phyloP scores from a whole-genome alignment of 92 coral and sea anemone genomes.

The Porites rus region DNA sequence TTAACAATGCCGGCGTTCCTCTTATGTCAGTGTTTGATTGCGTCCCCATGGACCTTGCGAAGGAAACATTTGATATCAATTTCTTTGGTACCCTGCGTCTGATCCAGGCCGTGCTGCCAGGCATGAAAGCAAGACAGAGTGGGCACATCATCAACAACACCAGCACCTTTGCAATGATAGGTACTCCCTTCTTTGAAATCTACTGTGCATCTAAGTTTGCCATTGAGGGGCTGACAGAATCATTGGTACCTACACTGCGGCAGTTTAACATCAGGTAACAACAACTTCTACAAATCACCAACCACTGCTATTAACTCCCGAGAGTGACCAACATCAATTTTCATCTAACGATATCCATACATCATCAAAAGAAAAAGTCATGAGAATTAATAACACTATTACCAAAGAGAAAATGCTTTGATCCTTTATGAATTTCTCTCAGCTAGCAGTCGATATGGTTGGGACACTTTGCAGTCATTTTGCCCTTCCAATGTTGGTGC shows the following conservation, averaged over 20 bases:
- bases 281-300: neutral
- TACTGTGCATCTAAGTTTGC: slow-evolving; percentile 94
- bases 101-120: slow-evolving; percentile 81
- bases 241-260: slow-evolving; percentile 70
- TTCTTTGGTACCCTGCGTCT: slow-evolving; percentile 81
- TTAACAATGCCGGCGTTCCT: slow-evolving; percentile 89
- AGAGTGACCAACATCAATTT: too few relatives aligned
- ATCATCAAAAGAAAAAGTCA: too few relatives aligned
- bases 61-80: slow-evolving; percentile 72
- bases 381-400: too few relatives aligned
- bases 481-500: too few relatives aligned
- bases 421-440: too few relatives aligned
- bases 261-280: slow-evolving; percentile 77
- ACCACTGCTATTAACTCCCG: neutral
- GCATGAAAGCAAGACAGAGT: slow-evolving; percentile 76
- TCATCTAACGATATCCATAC: too few relatives aligned
- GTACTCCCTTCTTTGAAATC: slow-evolving; percentile 72
- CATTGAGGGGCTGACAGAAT: slow-evolving; percentile 85
- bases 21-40: slow-evolving; percentile 73
- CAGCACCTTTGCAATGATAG: slow-evolving; percentile 63
- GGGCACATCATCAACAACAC: slow-evolving; percentile 65
- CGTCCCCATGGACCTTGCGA: slow-evolving; percentile 54
- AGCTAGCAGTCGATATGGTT: too few relatives aligned
- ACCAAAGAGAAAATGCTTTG: too few relatives aligned
- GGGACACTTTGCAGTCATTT: too few relatives aligned